Conservation (phyloP, 2,113 vertebrate species). For the rat (Rattus norvegicus) region GRCr8 NC_086031.1:52733501-52734000, state of each 20-base stretch:
- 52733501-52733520: background rate
- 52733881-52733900: background rate
- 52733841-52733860: background rate
- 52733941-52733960: background rate
- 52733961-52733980: background rate
- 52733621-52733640: background rate
- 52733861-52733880: background rate
- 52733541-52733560: background rate
- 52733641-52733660: background rate
- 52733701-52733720: background rate
- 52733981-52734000: constrained; percentile 28
- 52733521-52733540: background rate
- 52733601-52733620: background rate
- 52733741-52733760: background rate
- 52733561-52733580: background rate
- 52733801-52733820: background rate
- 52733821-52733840: background rate
- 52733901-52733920: background rate
- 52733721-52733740: background rate
- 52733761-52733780: background rate
- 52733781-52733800: background rate
- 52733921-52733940: background rate
- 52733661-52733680: background rate
- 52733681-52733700: background rate
- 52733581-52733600: no score